Conservation (phyloP, 2,888 invertebrate genomes). For the Lochmaea capreae region DNA sequence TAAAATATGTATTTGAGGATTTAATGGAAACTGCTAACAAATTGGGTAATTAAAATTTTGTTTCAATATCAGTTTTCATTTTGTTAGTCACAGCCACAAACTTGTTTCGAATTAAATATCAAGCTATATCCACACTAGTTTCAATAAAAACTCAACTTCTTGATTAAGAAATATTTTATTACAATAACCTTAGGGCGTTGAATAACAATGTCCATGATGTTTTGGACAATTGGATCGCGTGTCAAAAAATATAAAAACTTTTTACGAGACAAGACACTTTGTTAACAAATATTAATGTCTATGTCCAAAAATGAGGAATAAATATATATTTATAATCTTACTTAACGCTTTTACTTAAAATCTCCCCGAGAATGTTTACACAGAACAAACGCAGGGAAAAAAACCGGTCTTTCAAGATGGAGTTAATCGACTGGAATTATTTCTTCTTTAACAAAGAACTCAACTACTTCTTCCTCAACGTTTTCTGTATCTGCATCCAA, state of each 20-base stretch:
- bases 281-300: slow-evolving; percentile 30
- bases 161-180: slow-evolving; percentile 40
- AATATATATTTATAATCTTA: slow-evolving; percentile 18
- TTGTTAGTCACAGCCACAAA: too few relatives aligned
- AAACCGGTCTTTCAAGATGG: slow-evolving; percentile 43
- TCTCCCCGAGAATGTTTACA: slow-evolving; percentile 31
- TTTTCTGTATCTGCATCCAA: slow-evolving; percentile 86
- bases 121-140: too few relatives aligned
- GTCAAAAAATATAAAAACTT: slow-evolving; percentile 39
- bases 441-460: slow-evolving; percentile 99
- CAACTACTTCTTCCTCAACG: slow-evolving; percentile 94
- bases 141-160: neutral
- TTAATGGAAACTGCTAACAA: too few relatives aligned
- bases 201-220: slow-evolving; percentile 32
- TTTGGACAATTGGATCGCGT: slow-evolving; percentile 27
- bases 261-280: slow-evolving; percentile 29
- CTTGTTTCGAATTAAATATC: too few relatives aligned
- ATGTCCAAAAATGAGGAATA: slow-evolving; percentile 24
- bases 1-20: too few relatives aligned
- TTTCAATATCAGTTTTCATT: too few relatives aligned
- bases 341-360: slow-evolving; percentile 25
- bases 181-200: slow-evolving; percentile 32
- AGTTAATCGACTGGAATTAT: slow-evolving; percentile 80
- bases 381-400: slow-evolving; percentile 43
- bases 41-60: too few relatives aligned